Evolutionary conservation across 2,888 invertebrate genomes (phyloP), one percentile per base, ranked within the genome.

Genomic region (Oxycera nigricornis): DNA sequence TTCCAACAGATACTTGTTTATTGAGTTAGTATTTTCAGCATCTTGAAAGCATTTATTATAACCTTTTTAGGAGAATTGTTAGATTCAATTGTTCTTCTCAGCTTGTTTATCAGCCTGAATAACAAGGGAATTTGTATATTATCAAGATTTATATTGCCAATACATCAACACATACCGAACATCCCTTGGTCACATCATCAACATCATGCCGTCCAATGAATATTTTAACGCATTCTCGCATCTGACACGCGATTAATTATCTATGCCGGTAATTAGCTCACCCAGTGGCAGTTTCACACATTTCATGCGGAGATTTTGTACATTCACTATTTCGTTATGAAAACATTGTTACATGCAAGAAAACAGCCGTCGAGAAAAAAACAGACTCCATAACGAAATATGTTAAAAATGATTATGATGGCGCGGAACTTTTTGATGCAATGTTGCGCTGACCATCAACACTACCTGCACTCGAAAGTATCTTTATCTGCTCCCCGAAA

Each of bases 221-320:
- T 59, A 28, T n/a, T 30, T 59, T 30, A 59, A 59, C 59, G 24
- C 59, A 59, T 59, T 59, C 28, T 28, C 28, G 59, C 26, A 59
- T 59, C 9, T 26, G 6, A n/a, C 28, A 28, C 30, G 59, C 59
- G 30, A 59, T 59, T 28, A 59, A 28, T 59, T 30, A 7, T 26
- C 26, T 7, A 28, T 30, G 14, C 2, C 28, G 4, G 30, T 59
- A 59, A 59, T 59, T 59, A 59, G 26, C 30, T 30, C 30, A 30
- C 9, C 17, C n/a, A 24, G 59, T 59, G 59, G 28, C 11, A 28
- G 59, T 59, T 59, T 59, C 59, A 59, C 59, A 59, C 59, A 59
- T 59, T 28, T 59, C 28, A 59, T 24, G 11, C 17, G 11, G 30
- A 28, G 26, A 28, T 59, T 26, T 28, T 2, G 6, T 59, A 30